A percentile compares a stretch with the other conserved stretches of the same genome.
phyloP scores from a whole-genome alignment of 2,888 invertebrate genomes.

The Psylliodes chrysocephalus region DNA sequence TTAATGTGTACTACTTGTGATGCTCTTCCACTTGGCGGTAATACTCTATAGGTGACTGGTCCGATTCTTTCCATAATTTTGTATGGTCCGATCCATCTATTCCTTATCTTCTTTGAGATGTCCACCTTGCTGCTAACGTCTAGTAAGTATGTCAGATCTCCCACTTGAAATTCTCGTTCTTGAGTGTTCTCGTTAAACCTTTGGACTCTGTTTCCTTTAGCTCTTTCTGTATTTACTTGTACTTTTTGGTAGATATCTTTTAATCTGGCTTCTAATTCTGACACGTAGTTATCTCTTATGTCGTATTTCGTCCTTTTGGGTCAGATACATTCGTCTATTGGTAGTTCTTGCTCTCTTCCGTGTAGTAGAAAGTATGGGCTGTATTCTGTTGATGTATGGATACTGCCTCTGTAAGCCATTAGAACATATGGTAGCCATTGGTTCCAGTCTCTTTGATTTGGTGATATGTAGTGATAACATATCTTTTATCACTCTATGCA shows the following conservation, averaged over 20 bases:
- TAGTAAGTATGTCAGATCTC: slow-evolving; percentile 15
- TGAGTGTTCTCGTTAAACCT: slow-evolving; percentile 5
- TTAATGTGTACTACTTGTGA: background rate
- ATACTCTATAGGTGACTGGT: background rate
- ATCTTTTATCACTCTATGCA: slow-evolving; percentile 50
- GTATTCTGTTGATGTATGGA: slow-evolving; percentile 36
- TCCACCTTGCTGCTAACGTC: background rate
- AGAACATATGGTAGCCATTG: slow-evolving; percentile 48
- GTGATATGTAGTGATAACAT: slow-evolving; percentile 48
- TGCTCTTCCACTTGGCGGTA: background rate
- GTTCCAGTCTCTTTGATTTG: slow-evolving; percentile 50
- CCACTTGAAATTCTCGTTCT: background rate
- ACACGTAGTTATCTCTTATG: slow-evolving; percentile 39
- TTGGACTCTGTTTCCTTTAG: background rate
- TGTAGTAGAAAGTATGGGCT: slow-evolving; percentile 45
- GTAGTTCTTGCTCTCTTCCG: slow-evolving; percentile 41
- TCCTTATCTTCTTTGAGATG: slow-evolving; percentile 18
- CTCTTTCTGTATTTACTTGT: slow-evolving; percentile 1
- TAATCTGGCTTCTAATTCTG: slow-evolving; percentile 26
- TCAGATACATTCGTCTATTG: slow-evolving; percentile 38
- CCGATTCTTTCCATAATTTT: slow-evolving; percentile 6
- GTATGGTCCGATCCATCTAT: slow-evolving; percentile 9
- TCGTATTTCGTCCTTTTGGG: slow-evolving; percentile 37
- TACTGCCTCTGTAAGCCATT: slow-evolving; percentile 43
- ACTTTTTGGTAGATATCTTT: slow-evolving; percentile 10